Percentiles rank a stretch among this genome's conserved stretches.
phyloP scores from a whole-genome alignment of 2,888 invertebrate genomes.

The Eupithecia subumbrata region DNA sequence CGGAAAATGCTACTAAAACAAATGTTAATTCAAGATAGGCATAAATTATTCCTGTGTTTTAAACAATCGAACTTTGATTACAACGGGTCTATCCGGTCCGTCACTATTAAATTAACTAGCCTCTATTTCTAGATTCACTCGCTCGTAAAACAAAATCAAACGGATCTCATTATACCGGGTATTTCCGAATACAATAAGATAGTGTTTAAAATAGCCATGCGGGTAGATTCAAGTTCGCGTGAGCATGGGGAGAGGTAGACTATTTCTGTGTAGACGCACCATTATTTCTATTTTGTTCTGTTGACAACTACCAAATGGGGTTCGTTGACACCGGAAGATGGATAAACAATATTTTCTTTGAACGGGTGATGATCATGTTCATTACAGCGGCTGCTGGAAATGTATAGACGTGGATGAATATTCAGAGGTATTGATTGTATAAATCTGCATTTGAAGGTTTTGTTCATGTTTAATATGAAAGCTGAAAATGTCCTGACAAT shows the following conservation, averaged over 20 bases:
- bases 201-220: constrained; percentile 75
- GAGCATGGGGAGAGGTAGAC: constrained; percentile 72
- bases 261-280: constrained; percentile 71
- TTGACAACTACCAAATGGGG: constrained; percentile 61
- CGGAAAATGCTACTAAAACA: not conserved
- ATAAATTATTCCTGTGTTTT: not conserved
- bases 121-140: constrained; percentile 38
- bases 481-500: not conserved
- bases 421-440: constrained; percentile 28
- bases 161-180: constrained; percentile 52
- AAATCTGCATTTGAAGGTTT: constrained; percentile 30
- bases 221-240: constrained; percentile 80
- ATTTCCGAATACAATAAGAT: constrained; percentile 76
- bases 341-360: constrained; percentile 42
- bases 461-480: not conserved
- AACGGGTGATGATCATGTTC: constrained; percentile 33
- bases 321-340: constrained; percentile 47
- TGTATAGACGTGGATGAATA: constrained; percentile 18
- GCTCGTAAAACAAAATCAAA: constrained; percentile 46
- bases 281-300: constrained; percentile 75
- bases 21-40: not conserved
- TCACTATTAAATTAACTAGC: constrained; percentile 27
- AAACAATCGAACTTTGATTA: constrained; percentile 10
- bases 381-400: constrained; percentile 20
- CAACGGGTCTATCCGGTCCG: constrained; percentile 4